Base-by-base conservation (phyloP, 1,140 invertebrate genomes). In the Zelostemma sp. region DNA sequence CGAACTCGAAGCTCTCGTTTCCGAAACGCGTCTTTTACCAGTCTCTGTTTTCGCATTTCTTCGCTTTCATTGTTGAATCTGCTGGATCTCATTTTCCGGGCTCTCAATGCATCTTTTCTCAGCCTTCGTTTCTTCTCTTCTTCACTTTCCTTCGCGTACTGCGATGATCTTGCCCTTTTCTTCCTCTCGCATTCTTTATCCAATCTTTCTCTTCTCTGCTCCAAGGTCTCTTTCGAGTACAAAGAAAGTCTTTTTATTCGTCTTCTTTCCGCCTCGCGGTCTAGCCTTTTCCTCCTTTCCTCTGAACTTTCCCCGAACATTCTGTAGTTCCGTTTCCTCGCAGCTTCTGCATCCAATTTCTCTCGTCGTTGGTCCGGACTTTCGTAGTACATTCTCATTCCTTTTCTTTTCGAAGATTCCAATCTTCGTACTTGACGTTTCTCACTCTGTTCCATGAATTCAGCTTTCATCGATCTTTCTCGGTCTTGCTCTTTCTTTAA, bases 361-460 rank as follows among this genome's bases (percentile, higher is more conserved):
- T 81, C 80, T 6, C 79, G 72, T 19, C 66, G 74, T 49, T 80
- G 72, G n/a, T 81, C 80, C 0, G 76, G 68, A 6, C 68, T 80
- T 61, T 81, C 78, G 43, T 75, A 80, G 43, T 75, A 78, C 73
- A 78, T 79, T 60, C 77, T 78, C 72, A 75, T 75, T 47, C 78
- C 77, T 8, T 75, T 49, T 15, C 72, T 73, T 14, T 78, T 78
- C 0, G 72, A 71, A n/a, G 76, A 69, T 49, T 77, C 77, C 16
- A n/a, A n/a, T n/a, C n/a, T n/a, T n/a, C n/a, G n/a, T n/a, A n/a
- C n/a, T n/a, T n/a, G n/a, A n/a, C n/a, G n/a, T n/a, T n/a, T n/a
- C n/a, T n/a, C n/a, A n/a, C n/a, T n/a, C n/a, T n/a, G n/a, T n/a
- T n/a, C n/a, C n/a, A n/a, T n/a, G n/a, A n/a, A n/a, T n/a, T n/a